phyloP scores from a whole-genome alignment of 1,140 invertebrate genomes.

The Uloborus diversus region DNA sequence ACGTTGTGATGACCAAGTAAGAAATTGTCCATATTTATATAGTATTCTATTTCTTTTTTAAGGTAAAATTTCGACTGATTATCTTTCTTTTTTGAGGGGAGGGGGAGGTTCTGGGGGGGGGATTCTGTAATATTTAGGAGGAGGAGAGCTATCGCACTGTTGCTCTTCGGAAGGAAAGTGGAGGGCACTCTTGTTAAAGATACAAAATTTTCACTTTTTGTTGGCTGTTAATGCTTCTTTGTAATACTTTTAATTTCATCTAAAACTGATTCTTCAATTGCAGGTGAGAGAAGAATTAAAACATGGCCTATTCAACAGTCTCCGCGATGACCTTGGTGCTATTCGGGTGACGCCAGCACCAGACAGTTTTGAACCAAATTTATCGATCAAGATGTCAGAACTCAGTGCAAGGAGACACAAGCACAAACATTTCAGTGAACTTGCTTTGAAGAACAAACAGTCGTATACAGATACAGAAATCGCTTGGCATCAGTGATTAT shows the following conservation, averaged over 20 bases:
- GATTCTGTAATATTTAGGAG: neutral
- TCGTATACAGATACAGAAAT: neutral
- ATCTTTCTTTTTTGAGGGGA: too few relatives aligned
- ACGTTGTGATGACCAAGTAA: conserved; percentile 31
- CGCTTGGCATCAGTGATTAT: conserved; percentile 6
- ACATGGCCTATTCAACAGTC: neutral
- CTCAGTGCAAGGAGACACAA: conserved; percentile 1
- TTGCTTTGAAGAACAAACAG: neutral
- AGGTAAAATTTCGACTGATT: too few relatives aligned
- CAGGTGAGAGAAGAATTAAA: conserved; percentile 27
- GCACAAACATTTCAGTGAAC: neutral
- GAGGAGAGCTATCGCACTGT: too few relatives aligned
- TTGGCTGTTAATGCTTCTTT: too few relatives aligned
- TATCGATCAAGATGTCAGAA: conserved; percentile 19
- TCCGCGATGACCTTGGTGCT: conserved; percentile 12
- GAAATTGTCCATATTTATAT: neutral
- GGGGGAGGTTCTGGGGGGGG: neutral
- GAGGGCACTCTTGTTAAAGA: too few relatives aligned
- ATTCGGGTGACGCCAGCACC: conserved; percentile 32
- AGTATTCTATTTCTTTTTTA: neutral
- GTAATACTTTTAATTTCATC: too few relatives aligned
- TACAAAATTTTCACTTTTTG: too few relatives aligned
- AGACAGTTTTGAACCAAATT: neutral
- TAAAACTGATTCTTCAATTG: neutral
- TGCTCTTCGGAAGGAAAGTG: too few relatives aligned